Evolutionary conservation across 2,888 invertebrate species (phyloP).

Genomic region (Amphimallon solstitiale): DNA sequence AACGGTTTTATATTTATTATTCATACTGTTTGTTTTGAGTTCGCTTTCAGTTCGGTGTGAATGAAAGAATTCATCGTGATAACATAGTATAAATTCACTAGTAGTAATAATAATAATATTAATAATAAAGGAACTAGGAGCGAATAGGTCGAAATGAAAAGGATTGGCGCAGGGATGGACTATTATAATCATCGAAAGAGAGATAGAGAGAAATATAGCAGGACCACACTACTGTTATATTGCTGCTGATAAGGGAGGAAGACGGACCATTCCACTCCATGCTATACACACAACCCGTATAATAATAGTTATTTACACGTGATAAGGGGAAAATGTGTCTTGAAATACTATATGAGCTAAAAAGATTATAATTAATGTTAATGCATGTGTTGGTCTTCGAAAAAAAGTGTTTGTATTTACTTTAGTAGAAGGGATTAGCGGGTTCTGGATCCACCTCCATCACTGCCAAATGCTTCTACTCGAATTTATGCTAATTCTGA

Average conservation of each 20-base stretch:
- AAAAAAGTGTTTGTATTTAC: too few relatives aligned
- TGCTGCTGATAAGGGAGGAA: constrained; percentile 58
- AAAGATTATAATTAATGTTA: too few relatives aligned
- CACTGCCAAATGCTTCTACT: too few relatives aligned
- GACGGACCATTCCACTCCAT: constrained; percentile 61
- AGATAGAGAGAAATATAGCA: constrained; percentile 42
- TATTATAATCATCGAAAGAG: constrained; percentile 27
- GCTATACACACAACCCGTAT: constrained; percentile 50
- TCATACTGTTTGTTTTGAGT: neutral
- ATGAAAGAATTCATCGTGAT: neutral
- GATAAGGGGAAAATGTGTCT: constrained; percentile 36
- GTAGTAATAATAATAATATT: constrained; percentile 8
- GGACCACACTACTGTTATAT: too few relatives aligned
- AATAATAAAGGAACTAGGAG: neutral
- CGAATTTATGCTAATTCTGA: too few relatives aligned
- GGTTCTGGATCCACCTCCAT: too few relatives aligned
- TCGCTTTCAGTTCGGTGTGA: constrained; percentile 2
- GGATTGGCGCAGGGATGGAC: neutral
- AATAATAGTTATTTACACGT: constrained; percentile 43
- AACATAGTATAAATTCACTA: neutral
- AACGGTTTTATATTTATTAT: constrained; percentile 36
- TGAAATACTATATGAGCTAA: constrained; percentile 2
- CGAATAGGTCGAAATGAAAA: too few relatives aligned
- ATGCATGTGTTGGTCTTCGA: too few relatives aligned
- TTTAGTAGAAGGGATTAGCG: too few relatives aligned